A percentile compares a stretch with the other conserved stretches of the same genome.
Evolutionary conservation across 1,140 invertebrate species (phyloP).

Genomic region (Monochamus saltuarius): DNA sequence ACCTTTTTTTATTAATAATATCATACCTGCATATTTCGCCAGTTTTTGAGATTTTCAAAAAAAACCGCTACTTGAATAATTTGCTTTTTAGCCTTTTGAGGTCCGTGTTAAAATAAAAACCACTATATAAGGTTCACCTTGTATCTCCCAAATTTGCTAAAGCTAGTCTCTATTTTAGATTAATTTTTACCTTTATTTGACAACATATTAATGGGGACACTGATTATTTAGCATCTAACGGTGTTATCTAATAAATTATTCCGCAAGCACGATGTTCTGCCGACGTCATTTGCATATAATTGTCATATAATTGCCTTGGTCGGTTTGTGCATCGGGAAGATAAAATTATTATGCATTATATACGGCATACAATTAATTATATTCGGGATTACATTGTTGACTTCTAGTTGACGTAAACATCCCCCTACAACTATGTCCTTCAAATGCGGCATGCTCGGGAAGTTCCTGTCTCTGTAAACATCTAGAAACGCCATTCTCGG

Average conservation of each 20-base stretch:
- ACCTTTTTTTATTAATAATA: too few relatives aligned
- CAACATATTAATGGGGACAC: neutral
- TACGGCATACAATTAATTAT: neutral
- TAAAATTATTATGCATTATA: conserved; percentile 3
- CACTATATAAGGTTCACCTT: too few relatives aligned
- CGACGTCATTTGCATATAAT: conserved; percentile 10
- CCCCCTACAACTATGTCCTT: neutral
- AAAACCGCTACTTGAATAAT: too few relatives aligned
- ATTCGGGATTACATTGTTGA: conserved; percentile 1
- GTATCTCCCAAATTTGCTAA: too few relatives aligned
- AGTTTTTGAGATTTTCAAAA: too few relatives aligned
- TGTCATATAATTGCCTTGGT: conserved; percentile 11
- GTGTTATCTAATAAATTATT: conserved; percentile 12
- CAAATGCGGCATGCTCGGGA: neutral
- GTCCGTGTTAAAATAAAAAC: too few relatives aligned
- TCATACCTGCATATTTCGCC: too few relatives aligned
- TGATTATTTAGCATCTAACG: conserved; percentile 3
- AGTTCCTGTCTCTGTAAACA: neutral
- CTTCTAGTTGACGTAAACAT: neutral
- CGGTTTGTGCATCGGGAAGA: conserved; percentile 6
- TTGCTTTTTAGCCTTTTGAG: too few relatives aligned
- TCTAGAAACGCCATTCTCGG: neutral
- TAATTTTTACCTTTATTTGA: too few relatives aligned
- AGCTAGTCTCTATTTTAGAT: too few relatives aligned
- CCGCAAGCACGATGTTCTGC: conserved; percentile 8